Evolutionary conservation across 2,888 invertebrate genomes (phyloP), one percentile per base, ranked within the genome.

Genomic region (Rhodophaea formosa): DNA sequence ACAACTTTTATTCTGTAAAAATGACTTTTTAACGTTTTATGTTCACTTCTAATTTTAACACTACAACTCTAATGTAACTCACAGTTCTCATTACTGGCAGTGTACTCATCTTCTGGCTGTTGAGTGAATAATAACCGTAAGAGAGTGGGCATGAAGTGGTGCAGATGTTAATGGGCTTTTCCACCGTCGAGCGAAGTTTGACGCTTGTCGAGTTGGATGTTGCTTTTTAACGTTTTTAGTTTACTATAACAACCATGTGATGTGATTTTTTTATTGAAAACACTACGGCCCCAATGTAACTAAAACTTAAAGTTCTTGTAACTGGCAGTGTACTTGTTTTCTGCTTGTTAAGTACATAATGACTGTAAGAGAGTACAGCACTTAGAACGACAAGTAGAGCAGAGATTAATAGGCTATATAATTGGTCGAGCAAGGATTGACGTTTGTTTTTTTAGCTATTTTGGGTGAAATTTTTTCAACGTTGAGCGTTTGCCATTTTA

Each of bases 131-230:
- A 51, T 16, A 23, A 51, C 51, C 16, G 51, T 12, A 32, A 35
- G 35, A 10, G 39, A 5, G 39, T 3, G 8, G 3, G 39, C 3
- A 3, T 16, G 7, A 16, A 49, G 32, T 35, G 16, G 47, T 30
- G 46, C 7, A 46, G 46, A 29, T 46, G 46, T 46, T 46, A 46
- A 46, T 46, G 6, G 47, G 47, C 47, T 47, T 12, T 47, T n/a
- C 46, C 23, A 3, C 35, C 8, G 23, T 16, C 10, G 51, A 35
- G 32, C 16, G 8, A 10, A 35, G 35, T 51, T 51, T 51, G 35
- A 51, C 35, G 35, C 51, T 35, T 35, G 51, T 51, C 35, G 51
- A 16, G 32, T 51, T 12, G 6, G 46, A 23, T 12, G 46, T 23
- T 45, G 12, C 39, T 10, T 39, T 39, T 39, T 10, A 3, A 35